Conservation (phyloP, 2,888 invertebrate genomes). For the Volucella inflata region DNA sequence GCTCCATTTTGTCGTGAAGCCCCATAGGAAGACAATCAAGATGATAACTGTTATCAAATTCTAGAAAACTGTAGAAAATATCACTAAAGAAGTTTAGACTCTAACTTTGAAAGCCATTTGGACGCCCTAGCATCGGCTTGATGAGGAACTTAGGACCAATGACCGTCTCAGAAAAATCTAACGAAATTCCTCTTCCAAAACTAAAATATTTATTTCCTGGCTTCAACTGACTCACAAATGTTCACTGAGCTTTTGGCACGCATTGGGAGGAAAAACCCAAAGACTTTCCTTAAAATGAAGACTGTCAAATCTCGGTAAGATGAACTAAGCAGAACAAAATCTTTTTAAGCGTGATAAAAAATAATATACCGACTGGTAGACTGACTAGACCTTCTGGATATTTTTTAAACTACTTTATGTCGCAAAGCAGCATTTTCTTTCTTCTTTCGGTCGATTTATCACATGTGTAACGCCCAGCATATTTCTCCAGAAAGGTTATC, state of each 20-base stretch:
- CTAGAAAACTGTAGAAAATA: slow-evolving; percentile 86
- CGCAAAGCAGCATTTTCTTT: no score
- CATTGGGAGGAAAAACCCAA: slow-evolving; percentile 78
- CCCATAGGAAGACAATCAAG: slow-evolving; percentile 79
- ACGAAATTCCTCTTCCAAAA: slow-evolving; percentile 86
- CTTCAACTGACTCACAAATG: no score
- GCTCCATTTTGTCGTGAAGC: slow-evolving; percentile 80
- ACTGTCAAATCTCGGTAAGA: slow-evolving; percentile 40
- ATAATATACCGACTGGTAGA: slow-evolving; percentile 83
- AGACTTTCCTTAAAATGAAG: slow-evolving; percentile 11
- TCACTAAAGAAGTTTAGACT: slow-evolving; percentile 83
- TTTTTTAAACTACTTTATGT: no score
- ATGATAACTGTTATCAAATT: slow-evolving; percentile 87
- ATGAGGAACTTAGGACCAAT: slow-evolving; percentile 86
- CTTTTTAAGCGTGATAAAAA: slow-evolving; percentile 68
- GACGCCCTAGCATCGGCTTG: slow-evolving; percentile 85
- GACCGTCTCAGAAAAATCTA: slow-evolving; percentile 88
- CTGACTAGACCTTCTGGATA: slow-evolving; percentile 83
- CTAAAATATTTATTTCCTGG: no score
- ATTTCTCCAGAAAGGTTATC: no score
- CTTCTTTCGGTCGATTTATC: no score
- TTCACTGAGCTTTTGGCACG: slow-evolving; percentile 82
- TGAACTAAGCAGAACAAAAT: slow-evolving; percentile 56
- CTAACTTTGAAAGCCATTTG: slow-evolving; percentile 79
- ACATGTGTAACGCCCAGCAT: no score